Base-by-base conservation (phyloP, 2,888 invertebrate species). In the Ypsolopha sequella region DNA sequence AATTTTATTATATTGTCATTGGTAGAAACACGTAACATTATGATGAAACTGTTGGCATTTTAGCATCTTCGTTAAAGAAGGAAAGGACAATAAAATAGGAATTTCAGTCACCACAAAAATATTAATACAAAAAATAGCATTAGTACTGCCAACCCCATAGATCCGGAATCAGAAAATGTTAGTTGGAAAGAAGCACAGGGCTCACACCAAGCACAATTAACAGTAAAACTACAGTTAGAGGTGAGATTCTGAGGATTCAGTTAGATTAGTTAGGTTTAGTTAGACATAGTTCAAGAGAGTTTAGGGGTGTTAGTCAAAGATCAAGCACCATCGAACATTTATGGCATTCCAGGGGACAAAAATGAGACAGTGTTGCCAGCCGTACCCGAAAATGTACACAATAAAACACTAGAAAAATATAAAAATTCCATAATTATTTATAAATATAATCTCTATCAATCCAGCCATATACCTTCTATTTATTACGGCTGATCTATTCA, bases 141-240 rank as follows among this genome's bases (percentile, higher is more conserved):
- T 24, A n/a, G n/a, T n/a, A 68, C 67, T 65, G 76, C 76, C 68
- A 74, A 70, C 64, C 69, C 68, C 79, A 74, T 68, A 61, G 61
- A 62, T 68, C 73, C 67, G 71, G 69, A 78, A 70, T 65, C 46
- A 65, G 64, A 73, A 63, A 69, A 68, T 60, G 67, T 79, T 78
- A 80, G 73, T 80, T 50, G 46, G 50, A 41, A 36, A 43, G 14
- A 36, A 36, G 36, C 47, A 38, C 36, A 13, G 36, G 36, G 36
- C 47, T 36, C 47, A 47, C 47, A 46, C 35, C 47, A 47, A 47
- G 47, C 47, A 47, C 47, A 47, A 9, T 36, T 36, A 45, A 34
- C 33, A 9, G 41, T 13, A 13, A 11, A 9, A 14, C 24, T 43
- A 24, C 43, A 14, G 43, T 43, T 7, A 43, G 43, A 43, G 11